phyloP scores from a whole-genome alignment of 2,888 invertebrate genomes.

The Meiosimyza decipiens region DNA sequence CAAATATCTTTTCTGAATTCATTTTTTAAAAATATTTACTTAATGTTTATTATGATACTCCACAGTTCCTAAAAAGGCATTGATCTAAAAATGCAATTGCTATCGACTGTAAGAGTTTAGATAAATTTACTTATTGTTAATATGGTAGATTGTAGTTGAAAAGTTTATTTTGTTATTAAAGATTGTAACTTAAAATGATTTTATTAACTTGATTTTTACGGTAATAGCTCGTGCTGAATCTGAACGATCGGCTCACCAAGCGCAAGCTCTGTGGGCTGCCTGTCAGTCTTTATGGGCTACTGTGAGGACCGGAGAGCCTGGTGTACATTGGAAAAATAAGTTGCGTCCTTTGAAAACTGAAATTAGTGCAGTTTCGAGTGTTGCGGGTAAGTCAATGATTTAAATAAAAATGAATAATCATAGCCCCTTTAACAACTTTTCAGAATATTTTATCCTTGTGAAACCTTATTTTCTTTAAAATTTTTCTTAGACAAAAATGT shows the following conservation, averaged over 20 bases:
- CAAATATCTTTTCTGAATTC: no score
- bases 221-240: conserved; percentile 75
- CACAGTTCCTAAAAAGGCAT: no score
- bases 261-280: conserved; percentile 94
- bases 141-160: not conserved
- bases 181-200: not conserved
- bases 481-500: not conserved
- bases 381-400: conserved; percentile 72
- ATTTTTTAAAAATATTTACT: no score
- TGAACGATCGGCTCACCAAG: conserved; percentile 80
- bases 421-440: not conserved
- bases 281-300: conserved; percentile 87
- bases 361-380: conserved; percentile 78
- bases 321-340: conserved; percentile 70
- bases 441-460: no score
- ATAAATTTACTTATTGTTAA: no score
- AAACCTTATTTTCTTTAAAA: not conserved
- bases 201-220: not conserved
- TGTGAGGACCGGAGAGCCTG: conserved; percentile 74
- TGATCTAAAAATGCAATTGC: no score
- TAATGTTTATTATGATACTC: no score
- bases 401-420: not conserved
- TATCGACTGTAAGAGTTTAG: no score
- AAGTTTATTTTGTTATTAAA: not conserved
- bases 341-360: conserved; percentile 75